phyloP scores from a whole-genome alignment of 2,888 invertebrate genomes.

The Euzophera pinguis region DNA sequence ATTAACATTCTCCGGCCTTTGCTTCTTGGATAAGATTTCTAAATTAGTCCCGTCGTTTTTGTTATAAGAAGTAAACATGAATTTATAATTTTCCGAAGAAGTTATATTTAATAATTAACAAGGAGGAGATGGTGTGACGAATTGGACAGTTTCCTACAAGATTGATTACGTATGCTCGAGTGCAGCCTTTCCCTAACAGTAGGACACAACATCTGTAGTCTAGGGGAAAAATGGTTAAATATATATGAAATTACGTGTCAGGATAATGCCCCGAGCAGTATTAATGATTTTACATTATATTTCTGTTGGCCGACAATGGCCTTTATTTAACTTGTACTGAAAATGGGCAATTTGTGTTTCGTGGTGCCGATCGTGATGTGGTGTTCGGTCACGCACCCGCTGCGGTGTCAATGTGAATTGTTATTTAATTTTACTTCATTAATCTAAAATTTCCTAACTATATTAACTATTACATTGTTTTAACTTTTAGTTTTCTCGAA shows the following conservation, averaged over 20 bases:
- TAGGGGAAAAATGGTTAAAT: too few species aligned
- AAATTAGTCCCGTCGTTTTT: not conserved
- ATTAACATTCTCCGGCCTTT: conserved; percentile 2
- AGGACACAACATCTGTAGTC: too few species aligned
- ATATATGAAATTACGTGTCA: not conserved
- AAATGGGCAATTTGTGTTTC: conserved; percentile 12
- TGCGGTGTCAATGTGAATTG: not conserved
- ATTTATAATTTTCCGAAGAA: too few species aligned
- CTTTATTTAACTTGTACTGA: conserved; percentile 3
- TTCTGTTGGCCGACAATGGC: not conserved
- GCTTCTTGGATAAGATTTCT: not conserved
- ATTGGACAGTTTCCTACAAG: too few species aligned
- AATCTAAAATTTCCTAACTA: too few species aligned
- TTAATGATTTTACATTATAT: not conserved
- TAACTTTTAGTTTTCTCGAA: too few species aligned
- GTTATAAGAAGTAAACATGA: too few species aligned
- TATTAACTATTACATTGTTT: too few species aligned
- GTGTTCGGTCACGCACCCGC: conserved; percentile 8
- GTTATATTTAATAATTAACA: too few species aligned
- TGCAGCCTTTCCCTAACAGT: too few species aligned
- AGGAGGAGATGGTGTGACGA: too few species aligned
- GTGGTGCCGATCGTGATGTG: conserved; percentile 6
- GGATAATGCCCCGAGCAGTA: not conserved
- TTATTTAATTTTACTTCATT: not conserved
- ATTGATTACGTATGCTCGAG: too few species aligned